These are phyloP conservation scores for Etia nguti DNA, from an alignment of 2,113 vertebrate species.

Conservation along the genomic window DNA sequence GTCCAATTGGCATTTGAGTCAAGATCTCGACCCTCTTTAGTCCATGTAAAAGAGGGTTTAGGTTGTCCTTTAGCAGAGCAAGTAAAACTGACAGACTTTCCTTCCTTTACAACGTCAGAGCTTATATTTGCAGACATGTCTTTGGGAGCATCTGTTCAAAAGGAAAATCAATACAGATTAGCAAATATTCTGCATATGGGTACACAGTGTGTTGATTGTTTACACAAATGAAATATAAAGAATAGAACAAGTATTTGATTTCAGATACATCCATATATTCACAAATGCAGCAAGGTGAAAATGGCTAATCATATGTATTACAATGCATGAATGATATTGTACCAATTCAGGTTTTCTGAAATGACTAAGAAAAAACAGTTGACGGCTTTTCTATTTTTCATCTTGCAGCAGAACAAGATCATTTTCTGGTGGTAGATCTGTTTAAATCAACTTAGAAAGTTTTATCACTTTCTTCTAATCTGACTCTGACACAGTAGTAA, in stretches of 20 bases:
- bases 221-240: background rate
- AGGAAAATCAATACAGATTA: background rate
- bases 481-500: background rate
- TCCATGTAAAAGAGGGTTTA: conserved; percentile 10
- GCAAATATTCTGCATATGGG: background rate
- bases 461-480: background rate
- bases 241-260: background rate
- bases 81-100: background rate
- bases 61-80: conserved; percentile 47
- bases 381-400: background rate
- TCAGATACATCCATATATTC: background rate
- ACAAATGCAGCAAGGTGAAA: background rate
- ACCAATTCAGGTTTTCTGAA: background rate
- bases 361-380: background rate
- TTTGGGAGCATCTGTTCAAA: conserved; percentile 54
- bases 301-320: background rate
- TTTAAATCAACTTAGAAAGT: background rate
- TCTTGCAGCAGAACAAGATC: background rate
- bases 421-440: background rate
- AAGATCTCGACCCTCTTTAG: fast-evolving
- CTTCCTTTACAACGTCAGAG: fast-evolving
- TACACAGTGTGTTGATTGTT: background rate
- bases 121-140: fast-evolving
- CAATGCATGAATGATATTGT: background rate
- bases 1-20: fast-evolving